Percentiles rank a stretch among this genome's conserved stretches.
Evolutionary conservation across 2,888 invertebrate genomes (phyloP).

Genomic region (Thymelicus acteon): DNA sequence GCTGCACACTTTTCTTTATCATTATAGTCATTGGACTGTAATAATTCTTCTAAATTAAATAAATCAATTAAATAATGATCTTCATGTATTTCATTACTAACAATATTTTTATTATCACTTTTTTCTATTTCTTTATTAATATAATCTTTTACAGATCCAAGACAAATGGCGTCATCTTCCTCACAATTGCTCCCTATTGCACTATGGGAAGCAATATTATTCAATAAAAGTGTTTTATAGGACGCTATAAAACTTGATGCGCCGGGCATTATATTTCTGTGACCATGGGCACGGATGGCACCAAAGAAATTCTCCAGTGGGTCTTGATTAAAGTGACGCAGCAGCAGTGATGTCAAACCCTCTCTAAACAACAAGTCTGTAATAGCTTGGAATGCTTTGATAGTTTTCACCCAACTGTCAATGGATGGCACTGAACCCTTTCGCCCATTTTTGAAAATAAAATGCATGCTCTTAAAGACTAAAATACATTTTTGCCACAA

Average conservation of each 20-base stretch:
- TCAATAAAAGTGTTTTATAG: slow-evolving; percentile 37
- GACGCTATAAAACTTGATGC: slow-evolving; percentile 34
- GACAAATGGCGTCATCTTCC: slow-evolving; percentile 37
- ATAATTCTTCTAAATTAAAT: neutral
- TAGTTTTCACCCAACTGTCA: neutral
- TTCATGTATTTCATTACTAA: neutral
- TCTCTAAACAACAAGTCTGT: neutral
- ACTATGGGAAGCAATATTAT: slow-evolving; percentile 36
- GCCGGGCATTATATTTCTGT: slow-evolving; percentile 39
- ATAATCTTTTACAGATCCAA: too few relatives aligned
- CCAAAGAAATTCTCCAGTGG: slow-evolving; percentile 43
- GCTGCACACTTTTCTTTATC: neutral
- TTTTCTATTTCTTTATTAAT: slow-evolving; percentile 18
- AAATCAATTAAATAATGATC: neutral
- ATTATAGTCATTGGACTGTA: neutral
- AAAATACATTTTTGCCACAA: neutral
- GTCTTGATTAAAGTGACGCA: slow-evolving; percentile 40
- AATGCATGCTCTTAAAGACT: neutral
- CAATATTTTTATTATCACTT: neutral
- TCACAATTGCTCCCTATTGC: slow-evolving; percentile 42
- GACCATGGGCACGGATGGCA: slow-evolving; percentile 40
- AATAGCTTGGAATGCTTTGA: neutral
- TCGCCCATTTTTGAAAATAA: neutral
- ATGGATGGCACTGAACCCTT: neutral
- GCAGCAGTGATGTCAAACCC: slow-evolving; percentile 32